Percentiles rank a stretch among this genome's conserved stretches.
Evolutionary conservation across 2,888 invertebrate genomes (phyloP).

Genomic region (Lasioglossum pauxillum): DNA sequence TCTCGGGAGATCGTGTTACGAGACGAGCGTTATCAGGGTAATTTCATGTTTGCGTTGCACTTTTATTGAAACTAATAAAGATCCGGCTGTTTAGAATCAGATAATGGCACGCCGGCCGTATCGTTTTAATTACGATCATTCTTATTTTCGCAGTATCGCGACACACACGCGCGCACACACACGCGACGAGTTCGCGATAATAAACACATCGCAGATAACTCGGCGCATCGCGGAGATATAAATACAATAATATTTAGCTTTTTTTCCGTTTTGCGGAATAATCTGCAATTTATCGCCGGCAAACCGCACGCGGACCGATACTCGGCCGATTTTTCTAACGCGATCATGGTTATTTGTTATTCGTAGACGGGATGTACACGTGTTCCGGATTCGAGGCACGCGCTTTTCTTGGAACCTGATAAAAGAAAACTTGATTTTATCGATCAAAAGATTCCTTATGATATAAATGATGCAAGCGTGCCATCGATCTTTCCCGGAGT

Average conservation of each 20-base stretch:
- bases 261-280: constrained; percentile 31
- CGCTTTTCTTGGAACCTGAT: not conserved
- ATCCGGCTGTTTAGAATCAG: constrained; percentile 56
- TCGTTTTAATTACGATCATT: constrained; percentile 57
- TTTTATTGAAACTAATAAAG: constrained; percentile 58
- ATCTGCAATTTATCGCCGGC: constrained; percentile 44
- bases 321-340: not conserved
- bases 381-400: not conserved
- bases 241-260: constrained; percentile 65
- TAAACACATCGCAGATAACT: constrained; percentile 57
- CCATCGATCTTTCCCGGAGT: not conserved
- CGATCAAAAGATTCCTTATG: not conserved
- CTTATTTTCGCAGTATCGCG: constrained; percentile 51
- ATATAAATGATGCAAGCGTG: not conserved
- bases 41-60: constrained; percentile 41
- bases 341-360: not conserved
- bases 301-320: constrained; percentile 7
- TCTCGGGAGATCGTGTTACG: constrained; percentile 2
- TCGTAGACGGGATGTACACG: not conserved
- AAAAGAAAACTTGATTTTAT: not conserved
- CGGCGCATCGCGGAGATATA: constrained; percentile 28
- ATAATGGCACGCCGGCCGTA: constrained; percentile 41
- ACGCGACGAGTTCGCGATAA: constrained; percentile 35
- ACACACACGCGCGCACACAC: constrained; percentile 15
- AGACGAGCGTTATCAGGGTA: constrained; percentile 19